phyloP scores from a whole-genome alignment of 1,140 invertebrate species.

The Microplitis mediator region DNA sequence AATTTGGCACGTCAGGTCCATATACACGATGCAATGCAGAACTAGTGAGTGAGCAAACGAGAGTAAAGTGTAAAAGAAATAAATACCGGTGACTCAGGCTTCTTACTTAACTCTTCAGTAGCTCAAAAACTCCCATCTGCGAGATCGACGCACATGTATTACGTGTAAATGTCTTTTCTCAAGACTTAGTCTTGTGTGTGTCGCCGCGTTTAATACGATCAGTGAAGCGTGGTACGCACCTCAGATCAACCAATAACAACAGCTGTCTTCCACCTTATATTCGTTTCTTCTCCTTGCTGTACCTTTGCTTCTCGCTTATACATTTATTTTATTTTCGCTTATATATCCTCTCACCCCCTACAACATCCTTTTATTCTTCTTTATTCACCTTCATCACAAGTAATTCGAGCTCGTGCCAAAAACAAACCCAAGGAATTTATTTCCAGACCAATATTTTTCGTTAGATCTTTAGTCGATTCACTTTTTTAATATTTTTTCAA shows the following conservation, averaged over 20 bases:
- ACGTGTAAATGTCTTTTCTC: no score
- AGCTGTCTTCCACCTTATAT: slow-evolving; percentile 30
- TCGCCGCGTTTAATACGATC: slow-evolving; percentile 39
- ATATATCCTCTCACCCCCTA: slow-evolving; percentile 16
- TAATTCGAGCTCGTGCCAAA: slow-evolving; percentile 48
- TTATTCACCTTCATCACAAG: slow-evolving; percentile 2
- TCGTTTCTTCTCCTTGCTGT: not conserved
- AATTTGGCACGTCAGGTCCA: slow-evolving; percentile 22
- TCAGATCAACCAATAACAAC: slow-evolving; percentile 39
- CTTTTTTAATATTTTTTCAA: slow-evolving; percentile 28
- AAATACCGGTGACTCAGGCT: slow-evolving; percentile 4
- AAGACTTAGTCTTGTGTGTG: not conserved
- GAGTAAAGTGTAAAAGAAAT: not conserved
- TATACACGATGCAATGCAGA: not conserved
- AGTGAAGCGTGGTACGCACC: slow-evolving; percentile 39
- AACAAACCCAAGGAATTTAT: slow-evolving; percentile 41
- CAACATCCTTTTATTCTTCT: not conserved
- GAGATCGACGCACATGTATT: not conserved
- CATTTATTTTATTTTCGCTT: no score
- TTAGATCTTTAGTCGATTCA: slow-evolving; percentile 28
- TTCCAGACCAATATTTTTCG: not conserved
- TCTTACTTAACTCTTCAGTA: slow-evolving; percentile 7
- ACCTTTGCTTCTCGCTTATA: not conserved
- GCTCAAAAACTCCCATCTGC: not conserved
- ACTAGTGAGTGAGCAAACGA: not conserved